Evolutionary conservation across 2,888 invertebrate species (phyloP), one percentile per base, ranked within the genome.

Genomic region (Reticulitermes lucifugus): DNA sequence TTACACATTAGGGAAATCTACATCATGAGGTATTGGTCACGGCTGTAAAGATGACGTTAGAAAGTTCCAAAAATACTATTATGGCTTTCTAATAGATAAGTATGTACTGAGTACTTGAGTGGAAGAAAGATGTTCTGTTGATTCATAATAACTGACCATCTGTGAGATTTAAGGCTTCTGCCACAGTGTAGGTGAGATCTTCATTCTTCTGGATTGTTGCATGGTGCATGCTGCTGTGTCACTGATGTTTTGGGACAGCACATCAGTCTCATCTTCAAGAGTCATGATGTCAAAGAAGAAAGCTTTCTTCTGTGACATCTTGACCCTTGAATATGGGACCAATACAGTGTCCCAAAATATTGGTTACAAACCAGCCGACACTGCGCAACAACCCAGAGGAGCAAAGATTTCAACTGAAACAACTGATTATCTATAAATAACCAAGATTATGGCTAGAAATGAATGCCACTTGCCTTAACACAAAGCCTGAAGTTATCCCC

Each of bases 1-100:
- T 29, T 73, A 73, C 73, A 35, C 41, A 10, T 73, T 29, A 46
- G 77, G 77, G 46, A 77, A 46, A n/a, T 77, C 77, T 77, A 77
- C 46, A n/a, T 35, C 35, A 35, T 77, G 77, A 77, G 77, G 77
- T 77, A 77, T 46, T 77, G 43, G 51, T 77, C 51, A 77, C 51
- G 4, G 77, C 46, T 46, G 0, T n/a, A 21, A 77, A n/a, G 43
- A 46, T 9, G 43, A 46, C 2, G 73, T 46, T 77, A 77, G 21
- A 41, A 77, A 41, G 41, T 46, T 77, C 2, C 22, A 77, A 41
- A 77, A 77, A 46, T 46, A 75, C 43, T 75, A 43, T 43, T 71
- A 29, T 1, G 3, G 41, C 35, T 75, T 75, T 75, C 75, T 75
- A 75, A 75, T 43, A 75, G 14, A 51, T n/a, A 46, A 77, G 22